phyloP scores from a whole-genome alignment of 2,113 vertebrate genomes.

The Coregonus clupeaformis region DNA sequence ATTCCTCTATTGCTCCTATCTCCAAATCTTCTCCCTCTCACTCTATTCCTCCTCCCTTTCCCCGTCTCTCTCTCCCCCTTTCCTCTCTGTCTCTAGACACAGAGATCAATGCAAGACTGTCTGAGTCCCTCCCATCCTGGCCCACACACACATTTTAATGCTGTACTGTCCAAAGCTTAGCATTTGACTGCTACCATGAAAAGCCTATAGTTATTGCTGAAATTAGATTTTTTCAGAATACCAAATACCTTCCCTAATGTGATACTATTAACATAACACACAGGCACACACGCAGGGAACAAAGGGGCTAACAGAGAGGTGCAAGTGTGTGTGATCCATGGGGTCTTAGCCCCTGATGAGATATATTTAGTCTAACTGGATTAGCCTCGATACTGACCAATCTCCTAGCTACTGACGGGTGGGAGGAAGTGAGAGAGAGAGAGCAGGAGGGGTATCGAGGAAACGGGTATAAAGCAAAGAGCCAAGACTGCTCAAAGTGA shows the following conservation, averaged over 20 bases:
- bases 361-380: constrained; percentile 74
- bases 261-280: not conserved
- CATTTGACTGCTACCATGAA: too few relatives aligned
- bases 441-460: not conserved
- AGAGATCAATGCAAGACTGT: constrained; percentile 43
- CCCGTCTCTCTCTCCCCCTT: constrained; percentile 7
- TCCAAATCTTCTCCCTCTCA: constrained; percentile 11
- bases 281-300: constrained; percentile 35
- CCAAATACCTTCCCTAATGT: not conserved
- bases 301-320: constrained; percentile 53
- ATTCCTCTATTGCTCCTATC: not conserved
- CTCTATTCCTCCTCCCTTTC: constrained; percentile 18
- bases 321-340: constrained; percentile 60
- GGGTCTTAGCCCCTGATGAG: constrained; percentile 69
- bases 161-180: too few relatives aligned
- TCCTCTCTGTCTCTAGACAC: constrained; percentile 13
- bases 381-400: constrained; percentile 72
- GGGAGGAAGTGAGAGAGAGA: constrained; percentile 7
- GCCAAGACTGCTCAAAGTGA: not conserved
- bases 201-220: not conserved
- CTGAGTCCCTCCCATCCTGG: constrained; percentile 38
- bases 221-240: not conserved
- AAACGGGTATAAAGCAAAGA: not conserved
- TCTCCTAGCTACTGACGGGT: constrained; percentile 50
- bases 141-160: constrained; percentile 5